A percentile compares a stretch with the other conserved stretches of the same genome.
Evolutionary conservation across 92 coral and sea anemone genomes (phyloP).

Genomic region (Pocillopora grandis): DNA sequence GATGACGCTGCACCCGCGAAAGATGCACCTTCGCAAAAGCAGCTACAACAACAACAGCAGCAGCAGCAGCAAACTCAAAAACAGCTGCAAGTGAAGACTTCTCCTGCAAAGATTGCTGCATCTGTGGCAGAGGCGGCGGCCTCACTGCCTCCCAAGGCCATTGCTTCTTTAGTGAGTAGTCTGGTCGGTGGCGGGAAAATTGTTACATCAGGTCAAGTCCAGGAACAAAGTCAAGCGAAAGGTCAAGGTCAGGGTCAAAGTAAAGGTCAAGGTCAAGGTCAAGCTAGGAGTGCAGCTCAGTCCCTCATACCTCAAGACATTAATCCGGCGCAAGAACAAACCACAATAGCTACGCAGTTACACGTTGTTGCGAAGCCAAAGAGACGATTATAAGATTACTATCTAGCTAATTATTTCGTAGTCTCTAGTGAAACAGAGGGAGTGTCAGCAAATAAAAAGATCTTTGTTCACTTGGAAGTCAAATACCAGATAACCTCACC

Average conservation of each 20-base stretch:
- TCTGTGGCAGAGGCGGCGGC: conserved; percentile 28
- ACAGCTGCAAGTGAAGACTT: background rate
- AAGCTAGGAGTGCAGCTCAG: conserved; percentile 22
- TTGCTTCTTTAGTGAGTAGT: conserved; percentile 30
- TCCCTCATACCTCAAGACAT: conserved; percentile 31
- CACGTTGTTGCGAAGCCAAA: conserved; percentile 23
- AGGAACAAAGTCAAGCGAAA: conserved; percentile 16
- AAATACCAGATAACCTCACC: background rate
- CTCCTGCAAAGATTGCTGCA: conserved; percentile 16
- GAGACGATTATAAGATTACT: conserved; percentile 6
- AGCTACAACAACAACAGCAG: conserved; percentile 12
- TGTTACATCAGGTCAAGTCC: background rate
- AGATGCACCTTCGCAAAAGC: conserved; percentile 10
- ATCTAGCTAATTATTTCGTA: background rate
- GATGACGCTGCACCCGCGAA: background rate
- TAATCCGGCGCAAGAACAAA: conserved; percentile 20
- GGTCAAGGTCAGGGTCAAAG: conserved; percentile 32
- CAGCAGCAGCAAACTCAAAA: conserved; percentile 12
- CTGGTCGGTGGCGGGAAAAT: conserved; percentile 15
- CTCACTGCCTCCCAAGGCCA: conserved; percentile 39
- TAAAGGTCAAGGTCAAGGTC: conserved; percentile 45
- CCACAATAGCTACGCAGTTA: conserved; percentile 11
- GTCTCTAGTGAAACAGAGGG: background rate
- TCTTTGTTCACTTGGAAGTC: background rate
- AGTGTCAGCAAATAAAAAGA: background rate